These are phyloP conservation scores for Andrena praecox DNA, from an alignment of 2,888 invertebrate genomes.

Conservation along the genomic window DNA sequence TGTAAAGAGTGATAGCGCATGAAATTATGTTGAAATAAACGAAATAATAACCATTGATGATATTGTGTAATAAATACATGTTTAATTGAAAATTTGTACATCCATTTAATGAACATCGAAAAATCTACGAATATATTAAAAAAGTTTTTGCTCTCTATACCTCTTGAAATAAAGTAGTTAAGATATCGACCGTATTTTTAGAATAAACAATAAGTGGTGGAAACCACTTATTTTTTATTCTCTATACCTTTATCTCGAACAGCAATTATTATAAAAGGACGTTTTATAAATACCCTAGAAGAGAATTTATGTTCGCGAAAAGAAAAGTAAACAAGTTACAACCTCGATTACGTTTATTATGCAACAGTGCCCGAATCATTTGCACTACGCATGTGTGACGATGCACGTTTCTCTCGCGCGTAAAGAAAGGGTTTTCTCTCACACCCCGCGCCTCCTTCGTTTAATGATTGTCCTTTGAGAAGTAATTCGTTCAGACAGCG, in stretches of 20 bases:
- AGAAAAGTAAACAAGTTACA: neutral
- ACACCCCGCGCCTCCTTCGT: neutral
- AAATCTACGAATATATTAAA: no score
- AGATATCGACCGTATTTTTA: no score
- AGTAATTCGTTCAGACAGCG: constrained; percentile 41
- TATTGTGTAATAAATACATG: neutral
- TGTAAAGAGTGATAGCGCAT: neutral
- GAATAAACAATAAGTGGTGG: no score
- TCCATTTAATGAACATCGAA: neutral
- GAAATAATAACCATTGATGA: neutral
- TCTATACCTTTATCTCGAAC: neutral
- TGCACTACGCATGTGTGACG: neutral
- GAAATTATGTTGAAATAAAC: constrained; percentile 20
- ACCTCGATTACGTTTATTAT: neutral
- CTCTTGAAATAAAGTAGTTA: no score
- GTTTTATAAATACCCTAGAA: neutral
- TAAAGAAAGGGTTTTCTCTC: constrained; percentile 3
- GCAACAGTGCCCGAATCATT: neutral
- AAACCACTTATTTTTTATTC: no score
- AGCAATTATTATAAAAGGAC: neutral
- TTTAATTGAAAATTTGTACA: neutral
- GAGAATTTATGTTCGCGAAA: neutral
- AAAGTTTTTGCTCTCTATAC: neutral
- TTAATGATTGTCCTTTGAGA: constrained; percentile 35
- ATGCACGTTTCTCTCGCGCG: neutral